Conservation (phyloP, 2,797 vertebrate species). For the Todus mexicanus region DNA sequence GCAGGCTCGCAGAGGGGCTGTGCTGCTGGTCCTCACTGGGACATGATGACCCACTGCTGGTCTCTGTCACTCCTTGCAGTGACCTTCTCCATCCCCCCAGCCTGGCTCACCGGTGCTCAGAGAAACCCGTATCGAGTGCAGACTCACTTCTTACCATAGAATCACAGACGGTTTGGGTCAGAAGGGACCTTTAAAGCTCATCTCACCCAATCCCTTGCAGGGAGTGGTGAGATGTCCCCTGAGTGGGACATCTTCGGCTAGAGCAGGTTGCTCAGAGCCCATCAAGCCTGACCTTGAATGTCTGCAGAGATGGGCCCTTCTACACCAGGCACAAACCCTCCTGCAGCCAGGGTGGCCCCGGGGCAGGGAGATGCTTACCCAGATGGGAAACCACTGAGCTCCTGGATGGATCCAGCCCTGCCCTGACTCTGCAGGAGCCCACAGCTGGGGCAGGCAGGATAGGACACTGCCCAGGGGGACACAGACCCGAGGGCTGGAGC, state of each 20-base stretch:
- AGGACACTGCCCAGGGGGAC: not conserved
- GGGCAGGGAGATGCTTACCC: not conserved
- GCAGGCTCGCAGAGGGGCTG: not conserved
- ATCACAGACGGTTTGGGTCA: too few species aligned
- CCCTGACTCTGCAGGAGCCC: not conserved
- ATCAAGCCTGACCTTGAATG: too few species aligned
- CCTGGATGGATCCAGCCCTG: not conserved
- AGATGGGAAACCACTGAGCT: not conserved
- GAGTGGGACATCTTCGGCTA: too few species aligned
- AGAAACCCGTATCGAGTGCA: accelerated
- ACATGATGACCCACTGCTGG: accelerated
- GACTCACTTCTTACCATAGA: not conserved
- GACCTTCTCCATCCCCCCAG: not conserved
- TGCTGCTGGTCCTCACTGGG: not conserved
- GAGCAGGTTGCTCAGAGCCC: too few species aligned
- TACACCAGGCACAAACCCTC: not conserved
- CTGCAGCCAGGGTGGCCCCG: accelerated
- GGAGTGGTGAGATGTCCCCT: too few species aligned
- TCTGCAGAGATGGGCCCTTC: not conserved
- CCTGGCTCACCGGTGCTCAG: accelerated
- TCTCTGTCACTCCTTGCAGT: not conserved
- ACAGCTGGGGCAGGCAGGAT: not conserved
- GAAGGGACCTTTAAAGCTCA: too few species aligned
- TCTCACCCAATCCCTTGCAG: too few species aligned
- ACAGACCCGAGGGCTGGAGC: accelerated